Conservation (phyloP, 2,888 invertebrate species). For the Pristionchus arcanus region DNA sequence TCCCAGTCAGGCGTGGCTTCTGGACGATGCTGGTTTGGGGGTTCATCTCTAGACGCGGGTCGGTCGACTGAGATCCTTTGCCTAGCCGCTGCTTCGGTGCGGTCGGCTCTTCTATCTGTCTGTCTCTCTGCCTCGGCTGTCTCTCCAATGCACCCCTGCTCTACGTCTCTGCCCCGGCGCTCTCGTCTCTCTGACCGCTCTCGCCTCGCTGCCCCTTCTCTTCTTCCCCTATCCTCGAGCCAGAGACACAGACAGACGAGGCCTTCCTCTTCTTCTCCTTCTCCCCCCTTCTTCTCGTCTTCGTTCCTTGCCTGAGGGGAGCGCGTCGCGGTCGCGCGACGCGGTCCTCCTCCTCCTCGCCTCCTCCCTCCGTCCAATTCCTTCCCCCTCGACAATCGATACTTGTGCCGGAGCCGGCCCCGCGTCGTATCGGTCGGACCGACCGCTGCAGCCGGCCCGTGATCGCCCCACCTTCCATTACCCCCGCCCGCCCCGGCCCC, state of each 20-base stretch:
- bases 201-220: not conserved
- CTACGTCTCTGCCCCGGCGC: conserved; percentile 7
- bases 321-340: conserved; percentile 50
- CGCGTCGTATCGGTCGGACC: not conserved
- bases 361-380: conserved; percentile 22
- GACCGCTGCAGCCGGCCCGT: conserved; percentile 9
- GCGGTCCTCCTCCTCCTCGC: conserved; percentile 35
- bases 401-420: conserved; percentile 29
- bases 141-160: conserved; percentile 19
- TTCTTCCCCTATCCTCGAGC: conserved; percentile 31
- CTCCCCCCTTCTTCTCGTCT: conserved; percentile 8
- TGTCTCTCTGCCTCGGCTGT: not conserved
- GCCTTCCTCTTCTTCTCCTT: not conserved
- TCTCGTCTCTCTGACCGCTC: conserved; percentile 23
- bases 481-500: not conserved
- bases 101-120: not conserved
- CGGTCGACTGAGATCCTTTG: not conserved
- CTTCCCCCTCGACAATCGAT: conserved; percentile 19
- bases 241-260: conserved; percentile 20
- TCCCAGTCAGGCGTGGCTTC: not conserved
- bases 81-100: not conserved
- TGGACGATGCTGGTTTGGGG: not conserved
- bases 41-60: not conserved
- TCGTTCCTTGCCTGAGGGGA: conserved; percentile 48
- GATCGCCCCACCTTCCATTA: not conserved